Evolutionary conservation across 2,888 invertebrate species (phyloP).

Genomic region (Brachycybe producta): DNA sequence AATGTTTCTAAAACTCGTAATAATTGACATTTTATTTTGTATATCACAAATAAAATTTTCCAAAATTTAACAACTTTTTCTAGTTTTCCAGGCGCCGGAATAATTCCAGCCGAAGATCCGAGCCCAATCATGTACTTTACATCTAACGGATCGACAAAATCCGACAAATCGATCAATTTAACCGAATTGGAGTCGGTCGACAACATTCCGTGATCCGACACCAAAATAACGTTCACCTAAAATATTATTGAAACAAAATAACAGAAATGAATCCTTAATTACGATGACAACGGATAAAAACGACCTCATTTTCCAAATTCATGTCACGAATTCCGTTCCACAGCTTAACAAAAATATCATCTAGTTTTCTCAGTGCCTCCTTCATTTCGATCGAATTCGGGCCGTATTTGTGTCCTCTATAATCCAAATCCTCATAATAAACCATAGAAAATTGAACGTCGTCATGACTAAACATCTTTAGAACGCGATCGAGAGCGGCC

Average conservation of each 20-base stretch:
- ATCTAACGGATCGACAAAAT: slow-evolving; percentile 25
- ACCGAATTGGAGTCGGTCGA: slow-evolving; percentile 25
- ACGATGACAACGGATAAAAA: too few relatives aligned
- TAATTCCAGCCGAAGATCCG: slow-evolving; percentile 28
- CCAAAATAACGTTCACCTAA: slow-evolving; percentile 8
- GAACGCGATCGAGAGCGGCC: background rate
- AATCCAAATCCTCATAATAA: slow-evolving; percentile 9
- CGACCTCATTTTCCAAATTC: background rate
- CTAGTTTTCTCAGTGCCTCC: background rate
- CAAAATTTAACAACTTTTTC: slow-evolving; percentile 20
- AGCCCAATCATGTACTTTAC: slow-evolving; percentile 26
- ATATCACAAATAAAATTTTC: background rate
- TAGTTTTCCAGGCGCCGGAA: slow-evolving; percentile 23
- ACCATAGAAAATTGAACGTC: background rate
- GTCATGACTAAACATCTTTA: background rate
- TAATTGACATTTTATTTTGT: background rate
- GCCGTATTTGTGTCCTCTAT: slow-evolving; percentile 10
- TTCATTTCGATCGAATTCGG: slow-evolving; percentile 4
- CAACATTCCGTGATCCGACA: slow-evolving; percentile 31
- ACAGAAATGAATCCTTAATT: background rate
- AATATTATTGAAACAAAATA: background rate
- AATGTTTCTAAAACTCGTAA: background rate
- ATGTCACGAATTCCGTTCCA: background rate
- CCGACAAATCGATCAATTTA: slow-evolving; percentile 26
- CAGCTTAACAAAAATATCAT: background rate